A percentile compares a stretch with the other conserved stretches of the same genome.
These are phyloP conservation scores for Vultur gryphus DNA, from an alignment of 2,797 vertebrate genomes.

Conservation along the genomic window DNA sequence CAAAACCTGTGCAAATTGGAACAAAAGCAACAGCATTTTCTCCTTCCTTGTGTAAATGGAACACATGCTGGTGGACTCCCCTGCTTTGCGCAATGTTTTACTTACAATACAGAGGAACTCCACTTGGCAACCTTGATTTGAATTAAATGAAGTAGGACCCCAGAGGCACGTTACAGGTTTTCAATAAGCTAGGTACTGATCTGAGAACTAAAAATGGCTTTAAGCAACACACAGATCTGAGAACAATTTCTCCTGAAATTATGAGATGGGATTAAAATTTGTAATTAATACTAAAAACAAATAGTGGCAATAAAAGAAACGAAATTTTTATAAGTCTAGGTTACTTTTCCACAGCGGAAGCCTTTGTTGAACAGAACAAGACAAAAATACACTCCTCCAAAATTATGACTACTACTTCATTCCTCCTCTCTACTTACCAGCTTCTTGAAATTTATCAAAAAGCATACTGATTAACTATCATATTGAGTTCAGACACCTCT, in stretches of 20 bases:
- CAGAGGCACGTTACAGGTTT: conserved; percentile 58
- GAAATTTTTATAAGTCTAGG: background rate
- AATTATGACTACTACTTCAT: background rate
- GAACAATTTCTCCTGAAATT: conserved; percentile 36
- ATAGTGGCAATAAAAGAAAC: background rate
- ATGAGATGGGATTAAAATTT: conserved; percentile 33
- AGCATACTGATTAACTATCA: background rate
- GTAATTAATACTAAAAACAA: background rate
- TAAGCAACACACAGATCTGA: conserved; percentile 35
- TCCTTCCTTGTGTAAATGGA: conserved; percentile 35
- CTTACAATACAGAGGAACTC: conserved; percentile 71
- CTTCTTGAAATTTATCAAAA: background rate
- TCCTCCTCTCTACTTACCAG: conserved; percentile 25
- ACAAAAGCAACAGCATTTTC: conserved; percentile 49
- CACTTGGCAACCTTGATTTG: conserved; percentile 67
- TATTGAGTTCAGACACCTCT: background rate
- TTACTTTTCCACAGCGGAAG: background rate
- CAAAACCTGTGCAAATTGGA: conserved; percentile 17
- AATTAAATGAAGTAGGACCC: conserved; percentile 63
- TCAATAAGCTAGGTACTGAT: conserved; percentile 61
- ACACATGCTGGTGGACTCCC: conserved; percentile 63
- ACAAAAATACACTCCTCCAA: background rate
- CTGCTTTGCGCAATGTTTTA: conserved; percentile 51
- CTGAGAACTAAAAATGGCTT: conserved; percentile 64
- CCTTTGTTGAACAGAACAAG: background rate